Base-by-base conservation (phyloP, 2,113 vertebrate species). In the Gallinago jamesoni region DNA sequence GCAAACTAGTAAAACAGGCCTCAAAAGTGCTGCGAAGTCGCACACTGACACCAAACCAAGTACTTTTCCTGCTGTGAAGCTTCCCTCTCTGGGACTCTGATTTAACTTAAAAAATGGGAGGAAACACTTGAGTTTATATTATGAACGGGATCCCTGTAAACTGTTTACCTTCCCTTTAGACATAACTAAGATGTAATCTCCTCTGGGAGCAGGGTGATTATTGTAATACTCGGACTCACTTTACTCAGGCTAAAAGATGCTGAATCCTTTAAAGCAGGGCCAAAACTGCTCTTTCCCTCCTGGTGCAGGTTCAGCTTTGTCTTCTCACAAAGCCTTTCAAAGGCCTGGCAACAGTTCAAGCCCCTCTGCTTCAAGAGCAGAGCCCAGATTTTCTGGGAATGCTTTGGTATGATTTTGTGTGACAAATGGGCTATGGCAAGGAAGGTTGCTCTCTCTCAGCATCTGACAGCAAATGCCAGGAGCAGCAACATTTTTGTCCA, bases 101-200 rank as follows among this genome's bases (percentile, higher is more conserved):
- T 81, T 93, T 76, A 67, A 78, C 28, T 87, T 79, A 41, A 82
- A 93, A 87, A 96, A 87, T 50, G n/a, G 53, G 74, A 96, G 91
- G 74, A 96, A 95, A 83, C 6, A 76, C 66, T 91, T 53, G 14
- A 62, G 20, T 81, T 91, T 75, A 20, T 67, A 22, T 60, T 70
- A 69, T 24, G 17, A 92, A 66, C 18, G 1, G 27, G 66, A 18
- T 35, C 52, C 68, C 47, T 80, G 22, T 70, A 92, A 93, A 88
- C 53, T 56, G 13, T 64, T 95, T 45, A 57, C 76, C 59, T 76
- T 84, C 24, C 45, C 25, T 52, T 89, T 45, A 83, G 53, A 78
- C 28, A 63, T 28, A 94, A 55, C 53, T 63, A 75, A 83, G 56
- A 84, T 21, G 21, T 37, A 79, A 78, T 72, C 75, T 93, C 45